Evolutionary conservation across 2,888 invertebrate species (phyloP), one percentile per base, ranked within the genome.

Genomic region (Drosophila pseudotalamancana): DNA sequence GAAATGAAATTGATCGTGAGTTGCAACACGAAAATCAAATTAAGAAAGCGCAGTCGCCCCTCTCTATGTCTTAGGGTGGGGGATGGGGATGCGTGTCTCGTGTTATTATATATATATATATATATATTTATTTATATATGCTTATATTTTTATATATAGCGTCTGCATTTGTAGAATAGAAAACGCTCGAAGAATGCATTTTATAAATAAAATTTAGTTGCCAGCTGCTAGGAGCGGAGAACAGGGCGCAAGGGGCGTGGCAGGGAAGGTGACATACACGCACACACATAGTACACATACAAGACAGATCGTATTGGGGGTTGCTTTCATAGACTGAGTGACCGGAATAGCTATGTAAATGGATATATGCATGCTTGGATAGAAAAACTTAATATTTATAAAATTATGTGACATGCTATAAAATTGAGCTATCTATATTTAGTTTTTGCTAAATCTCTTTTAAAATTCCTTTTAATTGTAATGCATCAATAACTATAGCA

Each of bases 1-100:
- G 73, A 55, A 77, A 77, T 79, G 77, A 82, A 82, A 85, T 82
- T 82, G 79, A 82, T 81, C 81, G 81, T 81, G 76, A 81, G 78
- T 56, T 64, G 78, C 60, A 72, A 68, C 76, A 85, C 83, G 72
- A 82, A 82, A 82, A 86, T 74, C 57, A 86, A 86, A 82, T 86
- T 83, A 79, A 55, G 62, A 64, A 82, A 81, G 69, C 49, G 43
- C 66, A 65, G 48, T 39, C 63, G 46, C 27, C 4, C 42, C 39
- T 35, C 40, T 39, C 21, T 56, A 55, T 40, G 35, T 42, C 65
- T 55, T 50, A 43, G 19, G 18, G 12, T 5, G 16, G 11, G 42
- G 11, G 12, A 14, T 9, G 21, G 21, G 55, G 34, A 32, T 25
- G 55, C 19, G 42, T 55, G 37, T 67, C 69, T 73, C 46, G 55